Evolutionary conservation across 2,797 vertebrate species (phyloP).

Genomic region (Microchirus variegatus): DNA sequence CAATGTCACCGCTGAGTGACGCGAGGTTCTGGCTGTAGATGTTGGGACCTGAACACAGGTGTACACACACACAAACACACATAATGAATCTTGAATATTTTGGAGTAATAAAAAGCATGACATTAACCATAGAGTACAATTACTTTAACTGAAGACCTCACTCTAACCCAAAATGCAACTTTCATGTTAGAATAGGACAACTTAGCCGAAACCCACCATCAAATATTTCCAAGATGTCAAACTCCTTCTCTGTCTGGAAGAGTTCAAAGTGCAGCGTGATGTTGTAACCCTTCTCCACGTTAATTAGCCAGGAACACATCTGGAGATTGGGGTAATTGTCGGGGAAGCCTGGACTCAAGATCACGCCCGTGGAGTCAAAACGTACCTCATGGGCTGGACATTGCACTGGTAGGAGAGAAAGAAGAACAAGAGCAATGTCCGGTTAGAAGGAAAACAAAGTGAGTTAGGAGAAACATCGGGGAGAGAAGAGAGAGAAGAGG

Average conservation of each 20-base stretch:
- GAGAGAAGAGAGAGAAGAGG: background rate
- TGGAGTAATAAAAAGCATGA: too few relatives aligned
- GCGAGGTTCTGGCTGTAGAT: constrained; percentile 93
- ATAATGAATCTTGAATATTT: background rate
- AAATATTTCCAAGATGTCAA: constrained; percentile 98
- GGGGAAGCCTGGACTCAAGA: constrained; percentile 94
- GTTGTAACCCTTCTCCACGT: constrained; percentile 97
- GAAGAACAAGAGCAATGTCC: background rate
- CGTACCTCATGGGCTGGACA: constrained; percentile 95
- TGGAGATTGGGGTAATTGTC: constrained; percentile 97
- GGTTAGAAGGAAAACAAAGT: constrained; percentile 4
- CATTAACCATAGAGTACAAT: too few relatives aligned
- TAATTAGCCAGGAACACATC: constrained; percentile 97
- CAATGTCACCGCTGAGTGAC: constrained; percentile 93
- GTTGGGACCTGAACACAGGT: constrained; percentile 86
- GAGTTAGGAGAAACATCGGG: background rate
- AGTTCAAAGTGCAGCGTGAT: constrained; percentile 95
- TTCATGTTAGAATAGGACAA: background rate
- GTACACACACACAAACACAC: background rate
- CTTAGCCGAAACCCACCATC: constrained; percentile 84
- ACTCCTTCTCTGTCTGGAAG: constrained; percentile 98
- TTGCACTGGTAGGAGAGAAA: constrained; percentile 81
- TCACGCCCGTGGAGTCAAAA: constrained; percentile 97
- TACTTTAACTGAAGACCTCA: too few relatives aligned
- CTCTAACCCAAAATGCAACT: too few relatives aligned